phyloP scores from a whole-genome alignment of 2,888 invertebrate species.

The Formica aserva region DNA sequence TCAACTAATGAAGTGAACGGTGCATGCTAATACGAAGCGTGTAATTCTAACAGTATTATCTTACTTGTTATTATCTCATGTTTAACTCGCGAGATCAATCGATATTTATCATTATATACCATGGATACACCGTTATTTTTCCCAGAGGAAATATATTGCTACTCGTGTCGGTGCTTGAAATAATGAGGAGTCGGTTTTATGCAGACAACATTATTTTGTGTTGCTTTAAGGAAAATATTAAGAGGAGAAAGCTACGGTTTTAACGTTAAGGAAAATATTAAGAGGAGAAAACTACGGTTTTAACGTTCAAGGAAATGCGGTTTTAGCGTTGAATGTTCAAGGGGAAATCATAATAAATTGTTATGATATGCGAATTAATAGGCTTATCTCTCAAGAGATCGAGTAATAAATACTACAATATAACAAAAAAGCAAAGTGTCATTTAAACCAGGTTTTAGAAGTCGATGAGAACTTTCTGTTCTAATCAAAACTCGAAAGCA shows the following conservation, averaged over 20 bases:
- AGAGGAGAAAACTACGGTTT: background rate
- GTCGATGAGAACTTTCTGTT: slow-evolving; percentile 34
- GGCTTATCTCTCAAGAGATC: background rate
- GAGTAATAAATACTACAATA: background rate
- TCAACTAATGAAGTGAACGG: slow-evolving; percentile 37
- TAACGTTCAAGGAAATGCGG: background rate
- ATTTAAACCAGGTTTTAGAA: slow-evolving; percentile 6
- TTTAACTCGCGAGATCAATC: slow-evolving; percentile 18
- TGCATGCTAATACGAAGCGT: slow-evolving; percentile 22
- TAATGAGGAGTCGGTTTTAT: background rate
- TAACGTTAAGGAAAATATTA: background rate
- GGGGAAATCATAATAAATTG: background rate
- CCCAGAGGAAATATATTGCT: background rate
- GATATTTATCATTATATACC: background rate
- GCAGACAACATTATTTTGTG: background rate
- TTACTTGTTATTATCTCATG: background rate
- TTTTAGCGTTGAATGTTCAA: too few relatives aligned
- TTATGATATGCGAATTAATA: background rate
- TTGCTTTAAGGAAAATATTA: background rate
- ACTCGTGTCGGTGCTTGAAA: background rate
- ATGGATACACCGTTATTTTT: background rate
- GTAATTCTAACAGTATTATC: slow-evolving; percentile 36
- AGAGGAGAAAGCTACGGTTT: background rate
- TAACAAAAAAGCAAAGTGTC: slow-evolving; percentile 10
- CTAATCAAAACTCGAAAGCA: slow-evolving; percentile 43